phyloP scores from a whole-genome alignment of 2,888 invertebrate species.

The Ligdia adustata region DNA sequence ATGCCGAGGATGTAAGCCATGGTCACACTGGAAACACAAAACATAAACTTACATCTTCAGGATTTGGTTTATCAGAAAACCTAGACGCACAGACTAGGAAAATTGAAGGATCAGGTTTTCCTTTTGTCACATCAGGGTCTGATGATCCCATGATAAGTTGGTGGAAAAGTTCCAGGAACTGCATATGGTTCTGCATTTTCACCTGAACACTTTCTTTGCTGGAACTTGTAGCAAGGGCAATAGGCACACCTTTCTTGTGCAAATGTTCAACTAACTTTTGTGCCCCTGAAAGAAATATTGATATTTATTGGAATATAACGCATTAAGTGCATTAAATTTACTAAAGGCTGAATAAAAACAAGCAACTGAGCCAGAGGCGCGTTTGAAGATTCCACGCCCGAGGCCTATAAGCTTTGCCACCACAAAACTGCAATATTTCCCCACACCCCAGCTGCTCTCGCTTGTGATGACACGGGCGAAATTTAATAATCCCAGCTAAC shows the following conservation, averaged over 20 bases:
- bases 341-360: no score
- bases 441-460: no score
- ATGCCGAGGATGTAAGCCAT: no score
- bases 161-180: conserved; percentile 86
- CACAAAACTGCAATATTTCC: no score
- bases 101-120: conserved; percentile 95
- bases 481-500: no score
- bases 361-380: no score
- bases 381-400: no score
- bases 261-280: conserved; percentile 90
- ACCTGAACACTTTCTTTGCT: conserved; percentile 87
- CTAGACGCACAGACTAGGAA: conserved; percentile 90
- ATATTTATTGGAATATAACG: no score
- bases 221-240: conserved; percentile 95
- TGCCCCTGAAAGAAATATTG: conserved; percentile 86
- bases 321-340: no score
- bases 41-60: conserved; percentile 74
- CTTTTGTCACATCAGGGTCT: conserved; percentile 92
- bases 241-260: conserved; percentile 88
- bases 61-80: conserved; percentile 87
- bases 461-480: no score
- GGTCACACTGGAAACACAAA: no score
- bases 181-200: conserved; percentile 87
- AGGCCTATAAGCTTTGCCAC: no score
- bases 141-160: conserved; percentile 91